Evolutionary conservation across 2,797 vertebrate species (phyloP).

Genomic region (Scarus forsteni): DNA sequence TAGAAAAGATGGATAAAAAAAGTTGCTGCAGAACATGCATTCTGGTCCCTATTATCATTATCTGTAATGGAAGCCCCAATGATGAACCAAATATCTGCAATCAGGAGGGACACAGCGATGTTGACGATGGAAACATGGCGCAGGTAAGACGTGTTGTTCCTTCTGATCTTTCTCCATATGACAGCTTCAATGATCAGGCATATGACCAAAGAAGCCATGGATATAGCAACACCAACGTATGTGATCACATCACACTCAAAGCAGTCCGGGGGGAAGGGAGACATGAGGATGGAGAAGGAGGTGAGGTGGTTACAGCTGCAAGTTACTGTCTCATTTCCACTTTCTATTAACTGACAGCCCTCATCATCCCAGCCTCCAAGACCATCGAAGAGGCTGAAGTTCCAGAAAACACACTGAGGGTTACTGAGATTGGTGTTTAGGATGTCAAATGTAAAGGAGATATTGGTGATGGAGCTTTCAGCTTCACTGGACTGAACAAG

Average conservation of each 20-base stretch:
- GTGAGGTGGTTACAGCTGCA: conserved; percentile 91
- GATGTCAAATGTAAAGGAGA: conserved; percentile 85
- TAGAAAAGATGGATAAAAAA: conserved; percentile 95
- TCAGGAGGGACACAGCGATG: conserved; percentile 88
- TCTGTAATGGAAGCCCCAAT: conserved; percentile 76
- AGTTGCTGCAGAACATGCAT: conserved; percentile 83
- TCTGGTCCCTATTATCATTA: background rate
- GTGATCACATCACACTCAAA: conserved; percentile 80
- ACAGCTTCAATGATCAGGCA: conserved; percentile 89
- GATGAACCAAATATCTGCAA: conserved; percentile 92
- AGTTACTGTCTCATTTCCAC: conserved; percentile 35
- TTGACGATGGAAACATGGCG: conserved; percentile 92
- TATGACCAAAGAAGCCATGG: conserved; percentile 86
- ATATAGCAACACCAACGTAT: conserved; percentile 88
- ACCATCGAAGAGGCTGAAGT: conserved; percentile 79
- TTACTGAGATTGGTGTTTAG: conserved; percentile 37
- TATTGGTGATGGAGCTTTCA: conserved; percentile 54
- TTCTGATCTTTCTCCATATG: conserved; percentile 89
- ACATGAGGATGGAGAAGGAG: conserved; percentile 94
- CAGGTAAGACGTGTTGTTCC: conserved; percentile 88
- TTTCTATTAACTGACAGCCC: conserved; percentile 74
- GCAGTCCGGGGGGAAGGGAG: conserved; percentile 44
- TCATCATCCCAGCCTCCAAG: conserved; percentile 83
- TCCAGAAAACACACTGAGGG: conserved; percentile 92
- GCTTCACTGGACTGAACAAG: conserved; percentile 76